Evolutionary conservation across 2,797 vertebrate species (phyloP), one percentile per base, ranked within the genome.

Genomic region (Australoheros facetus): DNA sequence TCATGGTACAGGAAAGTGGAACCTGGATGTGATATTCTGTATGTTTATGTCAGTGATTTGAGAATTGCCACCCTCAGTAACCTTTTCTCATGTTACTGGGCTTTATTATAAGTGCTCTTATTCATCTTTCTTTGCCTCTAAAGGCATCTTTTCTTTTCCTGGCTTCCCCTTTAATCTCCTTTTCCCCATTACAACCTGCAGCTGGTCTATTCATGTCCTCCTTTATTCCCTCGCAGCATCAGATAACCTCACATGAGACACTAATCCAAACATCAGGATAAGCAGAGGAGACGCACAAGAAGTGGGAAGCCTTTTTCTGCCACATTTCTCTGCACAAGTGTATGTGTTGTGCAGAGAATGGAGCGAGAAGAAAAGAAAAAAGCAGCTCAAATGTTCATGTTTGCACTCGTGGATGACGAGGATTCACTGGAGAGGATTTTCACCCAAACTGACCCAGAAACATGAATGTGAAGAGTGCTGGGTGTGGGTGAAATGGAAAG

Each of bases 201-300:
- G 19, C 28, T 14, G 19, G 3, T 75, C 23, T 4, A 12, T 71
- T 23, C 21, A 1, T 17, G 51, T 55, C 34, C 7, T 39, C 48
- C 56, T 73, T 30, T 42, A 21, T 17, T 37, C 56, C 56, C 73
- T 48, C 1, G 4, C 54, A 19, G 60, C 6, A 3, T 73, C 54
- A 7, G 55, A 58, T 82, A 74, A 54, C 37, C 42, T 71, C 60
- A 72, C 28, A 69, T 3, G 37, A 64, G 17, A 80, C 80, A 28
- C 19, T 77, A 72, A 87, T 79, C 84, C 73, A 81, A 75, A 73
- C 73, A 71, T 23, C 45, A 19, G 76, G 88, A 89, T 85, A 82
- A 88, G 12, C 32, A 42, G 78, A 59, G 56, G 56, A 73, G 57
- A 26, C 51, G 37, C 28, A 17, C 69, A 60, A 84, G 71, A 74